phyloP scores from a whole-genome alignment of 2,797 vertebrate species.

The Dipus sagitta region DNA sequence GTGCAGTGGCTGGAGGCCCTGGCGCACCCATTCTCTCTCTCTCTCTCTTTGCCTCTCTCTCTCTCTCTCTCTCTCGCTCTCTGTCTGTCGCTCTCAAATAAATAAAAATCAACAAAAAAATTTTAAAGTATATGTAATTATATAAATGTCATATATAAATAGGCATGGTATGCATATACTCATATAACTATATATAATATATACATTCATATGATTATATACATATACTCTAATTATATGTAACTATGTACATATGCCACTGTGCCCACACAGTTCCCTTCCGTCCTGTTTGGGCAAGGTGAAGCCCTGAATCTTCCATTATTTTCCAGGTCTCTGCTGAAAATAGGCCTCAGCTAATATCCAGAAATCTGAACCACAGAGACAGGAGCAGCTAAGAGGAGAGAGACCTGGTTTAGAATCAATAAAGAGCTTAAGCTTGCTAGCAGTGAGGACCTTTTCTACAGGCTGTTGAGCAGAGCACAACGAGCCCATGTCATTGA shows the following conservation, averaged over 20 bases:
- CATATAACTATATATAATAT: not conserved
- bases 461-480: not conserved
- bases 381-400: no score
- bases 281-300: not conserved
- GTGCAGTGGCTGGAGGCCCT: no score
- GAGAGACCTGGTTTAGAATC: not conserved
- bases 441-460: not conserved
- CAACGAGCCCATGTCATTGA: not conserved
- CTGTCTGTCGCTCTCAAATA: no score
- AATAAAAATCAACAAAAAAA: not conserved
- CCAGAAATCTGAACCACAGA: not conserved
- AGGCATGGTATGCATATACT: not conserved
- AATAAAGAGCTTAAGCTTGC: not conserved
- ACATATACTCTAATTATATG: not conserved
- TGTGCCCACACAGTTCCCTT: not conserved
- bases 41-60: no score
- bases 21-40: no score
- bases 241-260: not conserved
- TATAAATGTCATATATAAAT: not conserved
- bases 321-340: not conserved
- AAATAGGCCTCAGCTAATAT: not conserved
- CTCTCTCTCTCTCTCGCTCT: no score
- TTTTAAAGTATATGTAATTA: no score
- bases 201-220: not conserved
- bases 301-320: not conserved